phyloP scores from a whole-genome alignment of 2,797 vertebrate genomes.

The Falco novaeseelandiae region DNA sequence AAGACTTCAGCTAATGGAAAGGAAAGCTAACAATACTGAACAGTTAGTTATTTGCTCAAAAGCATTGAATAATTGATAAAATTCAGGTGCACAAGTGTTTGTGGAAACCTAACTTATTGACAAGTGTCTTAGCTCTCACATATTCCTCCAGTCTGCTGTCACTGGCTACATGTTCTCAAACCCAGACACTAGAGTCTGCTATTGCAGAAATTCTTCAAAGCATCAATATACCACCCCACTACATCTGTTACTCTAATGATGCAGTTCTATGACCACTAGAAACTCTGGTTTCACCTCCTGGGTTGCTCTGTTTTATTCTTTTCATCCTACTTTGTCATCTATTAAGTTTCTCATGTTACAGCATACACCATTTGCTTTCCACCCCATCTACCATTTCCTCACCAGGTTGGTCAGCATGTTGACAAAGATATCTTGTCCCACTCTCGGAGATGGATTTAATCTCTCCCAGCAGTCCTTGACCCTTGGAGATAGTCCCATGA shows the following conservation, averaged over 20 bases:
- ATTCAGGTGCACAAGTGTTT: background rate
- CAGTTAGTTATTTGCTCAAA: background rate
- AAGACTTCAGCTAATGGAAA: background rate
- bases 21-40: background rate
- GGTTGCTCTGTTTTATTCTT: background rate
- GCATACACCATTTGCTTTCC: background rate
- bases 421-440: background rate
- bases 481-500: background rate
- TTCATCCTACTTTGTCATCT: background rate
- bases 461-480: background rate
- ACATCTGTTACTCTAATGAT: background rate
- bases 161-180: background rate
- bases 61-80: background rate
- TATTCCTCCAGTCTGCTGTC: background rate
- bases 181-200: background rate
- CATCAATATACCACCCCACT: background rate
- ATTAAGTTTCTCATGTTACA: background rate
- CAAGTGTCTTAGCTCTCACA: background rate
- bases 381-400: background rate
- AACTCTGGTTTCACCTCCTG: background rate
- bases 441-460: background rate
- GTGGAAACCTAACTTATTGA: background rate
- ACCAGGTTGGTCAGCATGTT: background rate
- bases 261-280: background rate
- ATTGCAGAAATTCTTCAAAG: background rate